Conservation (phyloP, 2,888 invertebrate genomes). For the Drosophila recens region DNA sequence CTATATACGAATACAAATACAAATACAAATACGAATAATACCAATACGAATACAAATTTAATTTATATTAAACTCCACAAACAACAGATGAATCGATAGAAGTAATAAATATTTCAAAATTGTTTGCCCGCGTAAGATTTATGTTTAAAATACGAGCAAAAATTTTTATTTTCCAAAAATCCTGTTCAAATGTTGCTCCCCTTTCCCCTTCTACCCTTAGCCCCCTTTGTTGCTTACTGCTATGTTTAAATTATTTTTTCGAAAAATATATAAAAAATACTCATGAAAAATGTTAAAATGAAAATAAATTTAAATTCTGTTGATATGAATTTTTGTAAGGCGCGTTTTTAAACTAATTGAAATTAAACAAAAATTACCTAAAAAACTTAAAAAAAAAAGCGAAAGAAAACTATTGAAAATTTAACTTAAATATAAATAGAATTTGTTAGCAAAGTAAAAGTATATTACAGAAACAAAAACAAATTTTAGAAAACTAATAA, state of each 20-base stretch:
- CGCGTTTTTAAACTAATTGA: slow-evolving; percentile 76
- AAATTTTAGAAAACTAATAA: slow-evolving; percentile 56
- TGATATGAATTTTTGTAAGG: slow-evolving; percentile 79
- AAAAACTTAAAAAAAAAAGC: slow-evolving; percentile 30
- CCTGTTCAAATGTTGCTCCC: slow-evolving; percentile 39
- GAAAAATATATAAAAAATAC: slow-evolving; percentile 49
- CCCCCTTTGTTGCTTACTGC: slow-evolving; percentile 77
- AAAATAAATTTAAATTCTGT: slow-evolving; percentile 74
- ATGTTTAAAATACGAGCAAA: slow-evolving; percentile 44
- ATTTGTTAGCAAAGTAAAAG: slow-evolving; percentile 79
- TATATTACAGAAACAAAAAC: slow-evolving; percentile 45
- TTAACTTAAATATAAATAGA: slow-evolving; percentile 80
- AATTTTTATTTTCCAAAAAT: slow-evolving; percentile 22
- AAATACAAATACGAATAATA: slow-evolving; percentile 31
- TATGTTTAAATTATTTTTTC: slow-evolving; percentile 74
- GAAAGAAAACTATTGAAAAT: slow-evolving; percentile 72
- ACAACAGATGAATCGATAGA: slow-evolving; percentile 25
- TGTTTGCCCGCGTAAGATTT: slow-evolving; percentile 65
- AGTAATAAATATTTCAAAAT: slow-evolving; percentile 37
- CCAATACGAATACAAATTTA: slow-evolving; percentile 44
- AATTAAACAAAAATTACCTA: slow-evolving; percentile 47
- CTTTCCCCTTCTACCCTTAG: slow-evolving; percentile 5
- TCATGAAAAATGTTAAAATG: slow-evolving; percentile 61
- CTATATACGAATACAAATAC: slow-evolving; percentile 38
- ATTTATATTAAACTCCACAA: slow-evolving; percentile 42